A percentile compares a stretch with the other conserved stretches of the same genome.
Conservation (phyloP, 1,140 invertebrate species). For the Papilio polyxenes region DNA sequence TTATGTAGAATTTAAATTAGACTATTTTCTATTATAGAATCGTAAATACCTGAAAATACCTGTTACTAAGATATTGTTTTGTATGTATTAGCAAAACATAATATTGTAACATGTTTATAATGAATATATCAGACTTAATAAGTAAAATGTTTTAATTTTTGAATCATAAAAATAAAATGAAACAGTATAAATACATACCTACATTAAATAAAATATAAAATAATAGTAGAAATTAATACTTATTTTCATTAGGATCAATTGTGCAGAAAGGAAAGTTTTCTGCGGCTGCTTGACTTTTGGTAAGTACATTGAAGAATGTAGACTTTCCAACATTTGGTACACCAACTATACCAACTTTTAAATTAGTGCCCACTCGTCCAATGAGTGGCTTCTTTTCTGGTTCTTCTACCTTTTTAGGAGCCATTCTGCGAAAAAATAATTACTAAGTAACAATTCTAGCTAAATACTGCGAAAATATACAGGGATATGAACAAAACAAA, state of each 20-base stretch:
- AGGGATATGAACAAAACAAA: background rate
- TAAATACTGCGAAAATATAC: background rate
- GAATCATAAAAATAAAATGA: no score
- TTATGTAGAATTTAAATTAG: no score
- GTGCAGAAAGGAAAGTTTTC: constrained; percentile 99
- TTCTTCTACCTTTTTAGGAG: constrained; percentile 96
- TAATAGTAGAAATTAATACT: constrained; percentile 84
- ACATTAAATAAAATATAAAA: background rate
- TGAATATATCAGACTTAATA: no score
- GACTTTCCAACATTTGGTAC: constrained; percentile 98
- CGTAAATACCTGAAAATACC: no score
- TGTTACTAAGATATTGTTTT: no score
- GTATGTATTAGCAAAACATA: no score
- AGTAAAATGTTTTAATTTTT: no score
- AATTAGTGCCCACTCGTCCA: constrained; percentile 97
- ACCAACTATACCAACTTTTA: constrained; percentile 98
- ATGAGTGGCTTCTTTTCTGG: constrained; percentile 95
- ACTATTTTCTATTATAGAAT: no score
- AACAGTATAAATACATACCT: no score
- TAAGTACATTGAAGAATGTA: constrained; percentile 99
- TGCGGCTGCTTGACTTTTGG: constrained; percentile 96
- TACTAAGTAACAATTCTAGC: background rate
- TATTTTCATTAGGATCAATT: constrained; percentile 99
- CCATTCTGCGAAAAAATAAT: constrained; percentile 83
- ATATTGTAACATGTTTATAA: no score